phyloP scores from a whole-genome alignment of 2,888 invertebrate genomes.

The Leucoma salicis region DNA sequence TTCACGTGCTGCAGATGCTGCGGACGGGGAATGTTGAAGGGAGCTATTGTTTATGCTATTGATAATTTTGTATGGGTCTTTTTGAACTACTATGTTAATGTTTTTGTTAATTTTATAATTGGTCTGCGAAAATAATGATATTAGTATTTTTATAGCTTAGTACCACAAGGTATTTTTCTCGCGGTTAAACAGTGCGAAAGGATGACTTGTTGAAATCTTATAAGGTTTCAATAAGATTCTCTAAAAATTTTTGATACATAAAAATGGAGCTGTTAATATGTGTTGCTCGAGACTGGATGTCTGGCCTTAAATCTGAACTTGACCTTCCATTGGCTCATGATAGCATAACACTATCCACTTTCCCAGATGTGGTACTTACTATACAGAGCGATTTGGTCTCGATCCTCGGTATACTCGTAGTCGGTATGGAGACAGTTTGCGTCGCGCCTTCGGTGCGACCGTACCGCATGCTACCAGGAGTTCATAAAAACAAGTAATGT shows the following conservation, averaged over 20 bases:
- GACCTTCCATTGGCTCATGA: slow-evolving; percentile 60
- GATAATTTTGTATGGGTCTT: background rate
- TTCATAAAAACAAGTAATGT: slow-evolving; percentile 10
- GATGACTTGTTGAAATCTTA: too few relatives aligned
- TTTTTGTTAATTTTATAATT: too few relatives aligned
- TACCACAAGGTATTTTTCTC: too few relatives aligned
- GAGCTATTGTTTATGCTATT: slow-evolving; percentile 29
- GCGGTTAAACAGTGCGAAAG: too few relatives aligned
- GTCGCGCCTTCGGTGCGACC: slow-evolving; percentile 17
- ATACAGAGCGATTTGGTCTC: slow-evolving; percentile 5
- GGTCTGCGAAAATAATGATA: too few relatives aligned
- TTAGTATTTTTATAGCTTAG: too few relatives aligned
- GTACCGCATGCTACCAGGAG: slow-evolving; percentile 1
- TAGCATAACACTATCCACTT: slow-evolving; percentile 49
- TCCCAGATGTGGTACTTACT: slow-evolving; percentile 42
- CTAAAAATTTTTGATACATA: too few relatives aligned
- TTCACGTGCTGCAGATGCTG: slow-evolving; percentile 74
- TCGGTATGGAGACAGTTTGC: slow-evolving; percentile 14
- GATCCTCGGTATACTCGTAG: slow-evolving; percentile 4
- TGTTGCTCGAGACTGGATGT: slow-evolving; percentile 34
- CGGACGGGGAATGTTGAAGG: slow-evolving; percentile 37
- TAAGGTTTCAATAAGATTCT: too few relatives aligned
- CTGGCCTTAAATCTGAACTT: slow-evolving; percentile 59
- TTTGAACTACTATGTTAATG: too few relatives aligned
- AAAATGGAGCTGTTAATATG: slow-evolving; percentile 27